Evolutionary conservation across 2,113 vertebrate genomes (phyloP).

Genomic region (Calyptomena viridis): DNA sequence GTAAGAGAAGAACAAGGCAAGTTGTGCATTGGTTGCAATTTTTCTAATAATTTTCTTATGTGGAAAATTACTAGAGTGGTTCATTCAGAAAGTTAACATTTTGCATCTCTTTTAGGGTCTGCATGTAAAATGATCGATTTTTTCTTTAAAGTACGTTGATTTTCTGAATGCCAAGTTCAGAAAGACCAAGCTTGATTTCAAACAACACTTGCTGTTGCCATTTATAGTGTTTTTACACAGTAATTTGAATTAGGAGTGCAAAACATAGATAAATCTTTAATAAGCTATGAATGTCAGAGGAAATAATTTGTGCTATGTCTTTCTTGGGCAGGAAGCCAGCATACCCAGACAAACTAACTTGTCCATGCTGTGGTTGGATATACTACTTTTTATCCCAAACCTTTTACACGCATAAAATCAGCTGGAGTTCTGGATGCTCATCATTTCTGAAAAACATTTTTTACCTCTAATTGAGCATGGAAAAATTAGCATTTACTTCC

Average conservation of each 20-base stretch:
- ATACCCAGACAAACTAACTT: neutral
- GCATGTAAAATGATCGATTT: neutral
- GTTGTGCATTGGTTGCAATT: neutral
- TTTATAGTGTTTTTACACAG: neutral
- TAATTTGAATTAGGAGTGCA: neutral
- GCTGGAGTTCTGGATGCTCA: neutral
- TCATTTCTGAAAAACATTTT: neutral
- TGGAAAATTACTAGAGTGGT: neutral
- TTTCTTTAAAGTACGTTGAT: neutral
- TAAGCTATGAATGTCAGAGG: neutral
- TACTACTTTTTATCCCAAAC: neutral
- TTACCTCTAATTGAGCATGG: neutral
- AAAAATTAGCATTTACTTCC: neutral
- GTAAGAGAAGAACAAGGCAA: neutral
- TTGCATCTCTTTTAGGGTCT: neutral
- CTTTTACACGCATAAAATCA: neutral
- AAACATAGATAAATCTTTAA: conserved; percentile 29
- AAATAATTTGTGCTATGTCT: neutral
- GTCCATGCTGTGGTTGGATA: neutral
- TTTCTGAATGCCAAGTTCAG: neutral
- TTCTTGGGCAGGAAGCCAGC: neutral
- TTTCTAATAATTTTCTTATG: neutral
- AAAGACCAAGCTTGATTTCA: neutral
- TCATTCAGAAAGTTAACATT: neutral
- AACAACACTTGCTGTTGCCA: neutral